Conservation (phyloP, 2,888 invertebrate genomes). For the Linnaemya tessellans region DNA sequence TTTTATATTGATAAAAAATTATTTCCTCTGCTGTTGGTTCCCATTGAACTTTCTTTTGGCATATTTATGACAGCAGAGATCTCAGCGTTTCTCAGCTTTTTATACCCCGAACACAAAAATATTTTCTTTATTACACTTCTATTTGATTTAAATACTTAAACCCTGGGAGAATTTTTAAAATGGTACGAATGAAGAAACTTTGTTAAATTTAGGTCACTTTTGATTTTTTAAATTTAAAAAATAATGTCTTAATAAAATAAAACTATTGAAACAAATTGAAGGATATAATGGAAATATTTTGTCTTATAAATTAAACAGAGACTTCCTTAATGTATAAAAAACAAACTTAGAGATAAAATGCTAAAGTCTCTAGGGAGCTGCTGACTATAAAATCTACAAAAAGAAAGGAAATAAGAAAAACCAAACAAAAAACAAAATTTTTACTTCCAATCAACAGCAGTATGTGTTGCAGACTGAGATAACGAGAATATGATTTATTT, state of each 20-base stretch:
- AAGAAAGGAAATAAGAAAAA: slow-evolving; percentile 17
- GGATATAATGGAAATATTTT: slow-evolving; percentile 28
- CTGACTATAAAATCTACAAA: too few relatives aligned
- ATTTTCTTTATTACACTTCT: not conserved
- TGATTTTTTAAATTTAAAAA: not conserved
- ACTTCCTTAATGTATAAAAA: slow-evolving; percentile 61
- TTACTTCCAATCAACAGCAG: slow-evolving; percentile 15
- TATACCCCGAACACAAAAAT: not conserved
- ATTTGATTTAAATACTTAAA: slow-evolving; percentile 36
- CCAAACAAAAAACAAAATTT: slow-evolving; percentile 47
- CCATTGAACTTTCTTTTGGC: slow-evolving; percentile 2
- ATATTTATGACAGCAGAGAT: slow-evolving; percentile 16
- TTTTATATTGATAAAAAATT: not conserved
- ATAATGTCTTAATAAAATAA: slow-evolving; percentile 16
- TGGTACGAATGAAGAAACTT: not conserved
- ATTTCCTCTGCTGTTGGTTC: not conserved
- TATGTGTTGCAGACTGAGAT: slow-evolving; percentile 47
- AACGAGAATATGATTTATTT: slow-evolving; percentile 64
- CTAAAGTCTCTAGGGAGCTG: slow-evolving; percentile 41
- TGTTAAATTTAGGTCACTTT: not conserved
- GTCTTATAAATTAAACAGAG: slow-evolving; percentile 65
- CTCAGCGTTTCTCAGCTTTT: not conserved
- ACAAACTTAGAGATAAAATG: slow-evolving; percentile 38
- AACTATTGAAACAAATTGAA: slow-evolving; percentile 35
- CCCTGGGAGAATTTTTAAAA: slow-evolving; percentile 29